Conservation (phyloP, 2,113 vertebrate genomes). For the Sylvilagus bachmani region DNA sequence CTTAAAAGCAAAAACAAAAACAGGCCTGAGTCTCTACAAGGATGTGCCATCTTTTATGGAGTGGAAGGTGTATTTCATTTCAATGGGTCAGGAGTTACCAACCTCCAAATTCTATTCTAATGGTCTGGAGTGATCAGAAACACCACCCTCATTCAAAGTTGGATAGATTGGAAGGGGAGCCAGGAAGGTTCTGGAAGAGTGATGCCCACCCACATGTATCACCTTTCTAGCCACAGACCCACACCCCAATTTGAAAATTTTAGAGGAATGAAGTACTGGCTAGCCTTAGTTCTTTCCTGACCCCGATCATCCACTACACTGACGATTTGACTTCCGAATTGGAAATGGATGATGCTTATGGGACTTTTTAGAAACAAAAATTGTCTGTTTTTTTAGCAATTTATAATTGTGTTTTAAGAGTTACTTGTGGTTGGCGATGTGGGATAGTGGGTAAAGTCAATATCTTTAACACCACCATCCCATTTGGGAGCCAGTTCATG, state of each 20-base stretch:
- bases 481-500: too few species aligned
- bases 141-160: neutral
- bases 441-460: too few species aligned
- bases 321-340: constrained; percentile 54
- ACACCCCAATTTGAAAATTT: neutral
- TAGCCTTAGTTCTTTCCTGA: neutral
- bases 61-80: constrained; percentile 3
- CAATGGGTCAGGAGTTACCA: neutral
- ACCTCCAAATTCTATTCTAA: constrained; percentile 21
- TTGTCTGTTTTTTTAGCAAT: neutral
- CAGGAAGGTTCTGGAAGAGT: neutral
- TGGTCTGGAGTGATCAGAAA: neutral
- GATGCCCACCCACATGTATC: neutral
- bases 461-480: too few species aligned
- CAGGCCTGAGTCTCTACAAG: constrained; percentile 5
- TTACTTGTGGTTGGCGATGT: too few species aligned
- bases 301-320: neutral
- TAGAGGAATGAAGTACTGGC: neutral
- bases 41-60: constrained; percentile 14
- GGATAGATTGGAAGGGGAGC: neutral
- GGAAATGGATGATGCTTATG: neutral
- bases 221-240: neutral
- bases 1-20: neutral
- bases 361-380: neutral
- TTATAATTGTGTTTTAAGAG: neutral